phyloP scores from a whole-genome alignment of 2,888 invertebrate species.

The Drosophila austrosaltans region DNA sequence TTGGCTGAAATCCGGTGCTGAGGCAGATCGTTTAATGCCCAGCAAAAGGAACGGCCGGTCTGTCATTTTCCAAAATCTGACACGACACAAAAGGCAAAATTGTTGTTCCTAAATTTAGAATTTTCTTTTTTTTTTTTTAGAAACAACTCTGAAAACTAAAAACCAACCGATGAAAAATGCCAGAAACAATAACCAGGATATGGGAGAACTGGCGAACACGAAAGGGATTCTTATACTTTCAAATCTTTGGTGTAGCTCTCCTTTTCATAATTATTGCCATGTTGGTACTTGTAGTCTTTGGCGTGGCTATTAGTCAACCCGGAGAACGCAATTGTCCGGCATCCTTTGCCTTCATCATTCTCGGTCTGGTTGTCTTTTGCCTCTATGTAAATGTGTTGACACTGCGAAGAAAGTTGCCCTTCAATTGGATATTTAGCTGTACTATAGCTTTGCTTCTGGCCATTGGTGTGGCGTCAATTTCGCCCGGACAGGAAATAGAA shows the following conservation, averaged over 20 bases:
- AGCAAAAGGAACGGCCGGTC: not conserved
- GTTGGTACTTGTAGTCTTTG: conserved; percentile 22
- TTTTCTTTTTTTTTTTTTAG: not conserved
- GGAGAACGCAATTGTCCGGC: not conserved
- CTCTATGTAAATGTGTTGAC: conserved; percentile 39
- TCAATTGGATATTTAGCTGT: conserved; percentile 51
- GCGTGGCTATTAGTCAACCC: not conserved
- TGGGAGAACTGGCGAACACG: not conserved
- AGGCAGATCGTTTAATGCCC: conserved; percentile 12
- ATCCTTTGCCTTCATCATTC: not conserved
- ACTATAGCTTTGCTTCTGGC: conserved; percentile 35
- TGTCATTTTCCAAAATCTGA: conserved; percentile 13
- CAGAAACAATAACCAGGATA: not conserved
- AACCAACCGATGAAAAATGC: conserved; percentile 3
- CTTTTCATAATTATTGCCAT: conserved; percentile 23
- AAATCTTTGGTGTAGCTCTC: conserved; percentile 43
- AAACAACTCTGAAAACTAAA: not conserved
- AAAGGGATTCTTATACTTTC: conserved; percentile 30
- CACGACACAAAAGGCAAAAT: conserved; percentile 15
- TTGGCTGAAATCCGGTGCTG: conserved; percentile 9
- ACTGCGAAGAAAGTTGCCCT: conserved; percentile 45
- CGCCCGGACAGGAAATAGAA: not conserved
- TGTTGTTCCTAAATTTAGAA: not conserved
- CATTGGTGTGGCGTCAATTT: conserved; percentile 39
- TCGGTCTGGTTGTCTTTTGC: conserved; percentile 33